Evolutionary conservation across 2,888 invertebrate species (phyloP).

Genomic region (Drosophila vallismaia): DNA sequence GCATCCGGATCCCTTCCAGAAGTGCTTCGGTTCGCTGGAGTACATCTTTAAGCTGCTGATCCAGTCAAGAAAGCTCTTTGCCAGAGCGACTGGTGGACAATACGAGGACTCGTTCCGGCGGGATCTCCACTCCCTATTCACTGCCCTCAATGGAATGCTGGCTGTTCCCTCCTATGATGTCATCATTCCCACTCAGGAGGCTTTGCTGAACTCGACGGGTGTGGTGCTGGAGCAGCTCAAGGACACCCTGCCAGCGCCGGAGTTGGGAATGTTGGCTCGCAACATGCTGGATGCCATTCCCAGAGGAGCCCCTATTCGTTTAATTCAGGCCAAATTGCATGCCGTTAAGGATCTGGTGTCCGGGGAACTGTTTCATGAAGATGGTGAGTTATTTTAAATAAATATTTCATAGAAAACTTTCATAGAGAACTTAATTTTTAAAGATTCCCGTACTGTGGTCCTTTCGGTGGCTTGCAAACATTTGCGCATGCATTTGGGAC

Average conservation of each 20-base stretch:
- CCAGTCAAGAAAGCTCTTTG: slow-evolving; percentile 92
- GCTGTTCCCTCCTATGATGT: slow-evolving; percentile 89
- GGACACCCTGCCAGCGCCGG: slow-evolving; percentile 89
- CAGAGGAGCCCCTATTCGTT: slow-evolving; percentile 85
- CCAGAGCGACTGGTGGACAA: slow-evolving; percentile 93
- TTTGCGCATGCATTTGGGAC: slow-evolving; percentile 91
- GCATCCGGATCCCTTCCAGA: slow-evolving; percentile 94
- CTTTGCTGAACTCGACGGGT: slow-evolving; percentile 91
- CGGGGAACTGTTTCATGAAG: slow-evolving; percentile 89
- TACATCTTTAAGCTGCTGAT: slow-evolving; percentile 97
- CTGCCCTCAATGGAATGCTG: slow-evolving; percentile 91
- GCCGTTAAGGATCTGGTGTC: slow-evolving; percentile 92
- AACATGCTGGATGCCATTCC: slow-evolving; percentile 91
- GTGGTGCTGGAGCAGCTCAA: slow-evolving; percentile 93
- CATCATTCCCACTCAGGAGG: slow-evolving; percentile 91
- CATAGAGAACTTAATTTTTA: not conserved
- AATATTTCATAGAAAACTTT: too few species aligned
- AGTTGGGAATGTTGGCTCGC: slow-evolving; percentile 91
- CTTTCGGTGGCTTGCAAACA: slow-evolving; percentile 94
- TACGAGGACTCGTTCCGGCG: slow-evolving; percentile 94
- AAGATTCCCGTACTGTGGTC: slow-evolving; percentile 93
- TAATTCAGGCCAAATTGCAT: slow-evolving; percentile 92
- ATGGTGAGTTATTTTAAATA: slow-evolving; percentile 84
- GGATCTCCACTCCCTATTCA: slow-evolving; percentile 92
- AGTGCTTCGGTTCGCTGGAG: slow-evolving; percentile 94